Percentiles rank a stretch among this genome's conserved stretches.
These are phyloP conservation scores for Bryconaethiops microstoma DNA, from an alignment of 2,797 vertebrate genomes.

Conservation along the genomic window DNA sequence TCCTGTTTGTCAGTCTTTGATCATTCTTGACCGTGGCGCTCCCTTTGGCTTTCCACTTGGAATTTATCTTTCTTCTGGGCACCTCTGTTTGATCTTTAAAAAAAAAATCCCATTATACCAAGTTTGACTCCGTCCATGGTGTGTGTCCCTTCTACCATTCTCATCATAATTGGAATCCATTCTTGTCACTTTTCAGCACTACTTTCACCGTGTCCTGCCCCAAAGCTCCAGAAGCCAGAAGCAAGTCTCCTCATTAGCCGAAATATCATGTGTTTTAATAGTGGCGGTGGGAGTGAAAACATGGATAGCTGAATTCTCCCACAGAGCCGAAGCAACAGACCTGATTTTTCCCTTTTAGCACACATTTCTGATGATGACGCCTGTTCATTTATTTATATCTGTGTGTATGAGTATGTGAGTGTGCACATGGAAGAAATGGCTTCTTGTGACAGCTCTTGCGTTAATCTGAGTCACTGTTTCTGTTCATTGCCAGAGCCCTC, in stretches of 20 bases:
- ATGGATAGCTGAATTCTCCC: neutral
- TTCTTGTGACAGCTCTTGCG: neutral
- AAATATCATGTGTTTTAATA: conserved; percentile 5
- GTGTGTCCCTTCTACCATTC: neutral
- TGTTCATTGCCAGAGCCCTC: conserved; percentile 4
- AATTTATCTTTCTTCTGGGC: neutral
- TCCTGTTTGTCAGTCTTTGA: neutral
- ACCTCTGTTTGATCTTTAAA: conserved; percentile 2
- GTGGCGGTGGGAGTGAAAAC: neutral
- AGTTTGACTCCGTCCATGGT: neutral
- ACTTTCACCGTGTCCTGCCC: neutral
- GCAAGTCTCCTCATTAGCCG: neutral
- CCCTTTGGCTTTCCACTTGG: neutral
- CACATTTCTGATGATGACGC: conserved; percentile 18
- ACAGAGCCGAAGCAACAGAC: neutral
- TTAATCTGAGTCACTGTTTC: conserved; percentile 17
- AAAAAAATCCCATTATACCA: conserved; percentile 5
- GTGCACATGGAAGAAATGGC: conserved; percentile 4
- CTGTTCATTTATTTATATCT: conserved; percentile 42
- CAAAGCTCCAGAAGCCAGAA: neutral
- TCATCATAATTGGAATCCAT: neutral
- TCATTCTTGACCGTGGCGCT: neutral
- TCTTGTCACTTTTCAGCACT: neutral
- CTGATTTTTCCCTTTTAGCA: neutral
- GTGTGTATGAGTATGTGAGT: conserved; percentile 15